Evolutionary conservation across 2,113 vertebrate species (phyloP).

Genomic region (Opisthocomus hoazin): DNA sequence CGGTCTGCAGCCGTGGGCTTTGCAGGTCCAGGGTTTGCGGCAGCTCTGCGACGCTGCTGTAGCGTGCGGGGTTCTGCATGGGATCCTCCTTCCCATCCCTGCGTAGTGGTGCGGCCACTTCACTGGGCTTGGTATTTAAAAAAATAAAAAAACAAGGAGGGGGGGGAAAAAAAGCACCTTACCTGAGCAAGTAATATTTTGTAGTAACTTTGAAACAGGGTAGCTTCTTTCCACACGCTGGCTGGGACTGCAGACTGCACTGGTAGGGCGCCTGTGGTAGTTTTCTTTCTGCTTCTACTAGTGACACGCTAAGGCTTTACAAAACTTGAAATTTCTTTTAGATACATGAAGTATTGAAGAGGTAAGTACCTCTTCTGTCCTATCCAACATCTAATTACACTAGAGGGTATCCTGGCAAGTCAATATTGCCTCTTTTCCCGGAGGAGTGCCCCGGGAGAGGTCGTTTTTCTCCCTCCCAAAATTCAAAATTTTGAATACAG

Average conservation of each 20-base stretch:
- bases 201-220: not conserved
- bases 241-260: not conserved
- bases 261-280: not conserved
- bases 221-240: fast-evolving
- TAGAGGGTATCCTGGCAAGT: not conserved
- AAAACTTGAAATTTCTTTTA: not conserved
- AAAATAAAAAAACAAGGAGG: not conserved
- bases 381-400: not conserved
- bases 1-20: fast-evolving
- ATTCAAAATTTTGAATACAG: not conserved
- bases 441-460: not conserved
- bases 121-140: not conserved
- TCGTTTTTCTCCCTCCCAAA: not conserved
- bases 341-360: not conserved
- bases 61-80: not conserved
- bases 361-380: not conserved
- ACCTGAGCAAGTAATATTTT: not conserved
- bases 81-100: not conserved
- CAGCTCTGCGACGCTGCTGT: not conserved
- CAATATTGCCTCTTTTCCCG: not conserved
- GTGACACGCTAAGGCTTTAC: not conserved
- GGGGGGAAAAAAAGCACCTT: fast-evolving
- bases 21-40: fast-evolving
- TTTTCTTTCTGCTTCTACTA: not conserved
- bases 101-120: not conserved